phyloP scores from a whole-genome alignment of 2,888 invertebrate genomes.

The Trissolcus japonicus region DNA sequence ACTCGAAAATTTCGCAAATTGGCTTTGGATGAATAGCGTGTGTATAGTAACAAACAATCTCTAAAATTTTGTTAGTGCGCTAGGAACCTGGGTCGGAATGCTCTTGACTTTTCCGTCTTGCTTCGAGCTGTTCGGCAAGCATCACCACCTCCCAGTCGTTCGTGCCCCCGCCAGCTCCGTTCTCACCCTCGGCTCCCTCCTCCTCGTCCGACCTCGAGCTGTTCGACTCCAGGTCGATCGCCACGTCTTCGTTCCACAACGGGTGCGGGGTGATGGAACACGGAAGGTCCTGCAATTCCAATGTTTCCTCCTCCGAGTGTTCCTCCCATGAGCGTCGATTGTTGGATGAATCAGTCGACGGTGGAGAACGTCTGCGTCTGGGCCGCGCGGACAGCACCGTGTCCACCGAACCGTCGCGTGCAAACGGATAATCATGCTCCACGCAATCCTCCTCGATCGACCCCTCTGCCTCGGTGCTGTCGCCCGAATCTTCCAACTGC shows the following conservation, averaged over 20 bases:
- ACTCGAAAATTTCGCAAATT: constrained; percentile 61
- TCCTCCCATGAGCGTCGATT: constrained; percentile 84
- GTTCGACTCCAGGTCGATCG: constrained; percentile 74
- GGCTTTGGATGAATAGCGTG: constrained; percentile 64
- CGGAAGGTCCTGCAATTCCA: constrained; percentile 83
- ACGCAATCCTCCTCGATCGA: constrained; percentile 74
- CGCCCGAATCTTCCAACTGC: constrained; percentile 61
- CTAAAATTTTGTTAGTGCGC: constrained; percentile 73
- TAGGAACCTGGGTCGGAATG: constrained; percentile 74
- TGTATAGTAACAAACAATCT: constrained; percentile 69
- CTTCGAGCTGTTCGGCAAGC: constrained; percentile 83
- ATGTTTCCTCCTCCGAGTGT: constrained; percentile 83
- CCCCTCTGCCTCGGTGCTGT: constrained; percentile 71
- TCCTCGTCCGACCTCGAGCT: constrained; percentile 74
- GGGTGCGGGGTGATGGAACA: constrained; percentile 74
- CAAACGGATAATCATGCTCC: constrained; percentile 76
- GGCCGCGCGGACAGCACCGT: constrained; percentile 70
- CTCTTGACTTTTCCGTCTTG: constrained; percentile 71
- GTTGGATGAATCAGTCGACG: constrained; percentile 65
- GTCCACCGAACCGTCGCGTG: constrained; percentile 77
- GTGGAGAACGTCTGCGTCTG: constrained; percentile 64
- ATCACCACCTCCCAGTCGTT: constrained; percentile 88
- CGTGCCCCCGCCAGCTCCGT: constrained; percentile 69
- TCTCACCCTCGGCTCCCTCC: constrained; percentile 55
- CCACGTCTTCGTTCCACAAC: constrained; percentile 75